Evolutionary conservation across 2,797 vertebrate genomes (phyloP).

Genomic region (Macroramphosus scolopax): DNA sequence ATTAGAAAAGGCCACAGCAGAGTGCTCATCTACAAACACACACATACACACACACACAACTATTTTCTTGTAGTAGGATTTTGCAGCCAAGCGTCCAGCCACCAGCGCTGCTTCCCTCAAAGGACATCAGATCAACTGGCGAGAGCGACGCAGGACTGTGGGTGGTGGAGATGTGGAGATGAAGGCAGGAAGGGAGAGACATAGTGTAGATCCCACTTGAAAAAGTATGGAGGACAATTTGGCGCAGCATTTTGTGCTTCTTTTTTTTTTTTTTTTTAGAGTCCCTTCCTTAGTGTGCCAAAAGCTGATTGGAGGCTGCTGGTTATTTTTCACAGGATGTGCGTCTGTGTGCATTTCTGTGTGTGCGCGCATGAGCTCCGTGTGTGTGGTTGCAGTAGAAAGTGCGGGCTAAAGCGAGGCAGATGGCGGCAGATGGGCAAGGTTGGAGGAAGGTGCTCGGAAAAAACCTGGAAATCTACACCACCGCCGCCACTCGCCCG

Average conservation of each 20-base stretch:
- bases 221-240: conserved; percentile 97
- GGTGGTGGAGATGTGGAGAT: conserved; percentile 66
- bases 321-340: conserved; percentile 98
- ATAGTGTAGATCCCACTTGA: conserved; percentile 76
- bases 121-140: conserved; percentile 69
- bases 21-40: conserved; percentile 4
- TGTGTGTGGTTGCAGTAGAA: conserved; percentile 96
- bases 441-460: conserved; percentile 99
- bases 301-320: conserved; percentile 98
- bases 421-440: conserved; percentile 99
- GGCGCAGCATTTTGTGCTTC: conserved; percentile 89
- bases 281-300: conserved; percentile 91
- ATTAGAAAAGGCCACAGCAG: conserved; percentile 33
- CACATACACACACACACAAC: conserved; percentile 14
- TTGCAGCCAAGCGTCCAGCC: conserved; percentile 54
- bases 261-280: conserved; percentile 76
- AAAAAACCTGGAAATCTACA: conserved; percentile 95
- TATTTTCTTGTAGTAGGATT: conserved; percentile 36
- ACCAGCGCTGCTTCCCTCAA: conserved; percentile 52
- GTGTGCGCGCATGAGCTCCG: conserved; percentile 23
- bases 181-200: conserved; percentile 55
- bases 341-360: conserved; percentile 58
- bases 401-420: conserved; percentile 98
- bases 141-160: conserved; percentile 58
- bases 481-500: conserved; percentile 79